Base-by-base conservation (phyloP, 2,113 vertebrate genomes). In the Crotalus viridis region DNA sequence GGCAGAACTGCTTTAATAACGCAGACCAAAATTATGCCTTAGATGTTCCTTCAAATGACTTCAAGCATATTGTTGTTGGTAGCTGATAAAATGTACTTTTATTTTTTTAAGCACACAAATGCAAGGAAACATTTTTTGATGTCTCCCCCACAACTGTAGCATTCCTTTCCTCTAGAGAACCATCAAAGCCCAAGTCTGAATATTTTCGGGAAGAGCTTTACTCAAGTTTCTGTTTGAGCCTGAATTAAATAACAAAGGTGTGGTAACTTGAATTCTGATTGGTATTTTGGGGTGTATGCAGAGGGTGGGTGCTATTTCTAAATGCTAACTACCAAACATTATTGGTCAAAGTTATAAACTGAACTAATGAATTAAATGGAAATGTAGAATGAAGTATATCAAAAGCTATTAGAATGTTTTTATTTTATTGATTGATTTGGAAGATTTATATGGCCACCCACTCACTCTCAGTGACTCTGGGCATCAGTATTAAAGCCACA, bases 1-100 rank as follows among this genome's bases (percentile, higher is more conserved):
- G 96, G 93, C 94, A 94, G 92, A 95, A 87, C 94, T 96, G 91
- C 93, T 95, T 94, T 96, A 96, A 94, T 94, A 97, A 91, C 94
- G 90, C 90, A 94, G 96, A 97, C 89, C 93, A 94, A 95, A 96
- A 94, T 19, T 94, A 56, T 90, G 43, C 90, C 54, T 91, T 19
- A 91, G 55, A 95, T 94, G 57, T 91, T 51, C 95, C 93, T 95
- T 94, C 46, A 95, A 96, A 93, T 91, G 10, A 55, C 95, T 95
- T 88, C 52, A 93, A 56, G 87, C 89, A 95, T 15, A 91, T 74
- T 46, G 87, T 43, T 94, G 3, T 93, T 96, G 28, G 56, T 93
- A 89, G 39, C 94, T 95, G 89, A 51, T 93, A 92, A 95, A 95
- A 94, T 89, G 22, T 54, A 55, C 17, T 24, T 57, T 39, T 90